Evolutionary conservation across 2,797 vertebrate genomes (phyloP).

Genomic region (Lacerta bilineata): DNA sequence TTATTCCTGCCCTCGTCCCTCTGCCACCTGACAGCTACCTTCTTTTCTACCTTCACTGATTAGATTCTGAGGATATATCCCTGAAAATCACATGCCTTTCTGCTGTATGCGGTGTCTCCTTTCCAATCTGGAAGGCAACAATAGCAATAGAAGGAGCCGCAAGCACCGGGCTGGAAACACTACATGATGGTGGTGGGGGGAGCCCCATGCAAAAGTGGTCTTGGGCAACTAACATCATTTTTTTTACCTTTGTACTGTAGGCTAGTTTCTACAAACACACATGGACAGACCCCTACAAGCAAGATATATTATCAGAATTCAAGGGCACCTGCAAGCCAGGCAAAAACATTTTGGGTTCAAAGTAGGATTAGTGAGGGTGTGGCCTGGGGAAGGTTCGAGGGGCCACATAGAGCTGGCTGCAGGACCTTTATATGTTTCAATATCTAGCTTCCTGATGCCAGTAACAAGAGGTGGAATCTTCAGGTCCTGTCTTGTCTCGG

Average conservation of each 20-base stretch:
- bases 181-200: not conserved
- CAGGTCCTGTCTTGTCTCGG: not conserved
- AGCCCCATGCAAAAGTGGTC: too few relatives aligned
- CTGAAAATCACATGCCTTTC: conserved; percentile 49
- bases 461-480: not conserved
- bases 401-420: too few relatives aligned
- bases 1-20: conserved; percentile 42
- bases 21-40: conserved; percentile 59
- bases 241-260: too few relatives aligned
- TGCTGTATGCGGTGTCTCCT: conserved; percentile 42
- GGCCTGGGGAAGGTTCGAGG: too few relatives aligned
- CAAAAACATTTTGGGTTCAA: too few relatives aligned
- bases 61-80: conserved; percentile 69
- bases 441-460: not conserved
- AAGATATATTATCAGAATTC: too few relatives aligned
- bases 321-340: too few relatives aligned
- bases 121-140: conserved; percentile 37
- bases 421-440: not conserved
- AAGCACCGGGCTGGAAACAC: not conserved
- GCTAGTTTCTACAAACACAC: too few relatives aligned
- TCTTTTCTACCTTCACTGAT: conserved; percentile 42
- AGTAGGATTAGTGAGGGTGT: too few relatives aligned
- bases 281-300: too few relatives aligned
- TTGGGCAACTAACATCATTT: too few relatives aligned
- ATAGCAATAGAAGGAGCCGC: not conserved